Evolutionary conservation across 1,140 invertebrate species (phyloP), one percentile per base, ranked within the genome.

Genomic region (Trialeurodes vaporariorum): DNA sequence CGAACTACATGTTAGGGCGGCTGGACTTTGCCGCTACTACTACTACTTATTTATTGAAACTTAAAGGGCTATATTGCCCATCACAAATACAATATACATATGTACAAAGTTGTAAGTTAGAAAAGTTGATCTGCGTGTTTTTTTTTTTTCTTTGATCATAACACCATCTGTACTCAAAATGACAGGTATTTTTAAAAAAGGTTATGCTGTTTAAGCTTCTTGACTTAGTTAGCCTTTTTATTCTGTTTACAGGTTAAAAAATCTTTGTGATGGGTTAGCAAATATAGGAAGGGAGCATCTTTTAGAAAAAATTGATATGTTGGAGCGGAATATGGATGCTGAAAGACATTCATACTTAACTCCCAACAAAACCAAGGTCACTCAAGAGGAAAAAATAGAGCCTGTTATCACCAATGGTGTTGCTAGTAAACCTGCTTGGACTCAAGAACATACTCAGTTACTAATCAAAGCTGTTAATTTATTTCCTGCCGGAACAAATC

Each of bases 391-490:
- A 9, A 9, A 49, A 9, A 0, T 82, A 81, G 67, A 77, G 24
- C 24, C 78, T 9, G 34, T 17, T 49, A 49, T 49, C 34, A 49
- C 34, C 34, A 49, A 49, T 49, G 34, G 34, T 9, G 34, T 49
- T 49, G 17, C 34, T 17, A 9, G 34, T 49, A 49, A 49, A 49
- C 34, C 34, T 5, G 5, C 34, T 9, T 98, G 96, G 96, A 85
- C 81, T 23, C 83, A 86, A 64, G 84, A 85, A 65, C 94, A 98
- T 73, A 80, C 94, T 0, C 90, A 94, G 72, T 77, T 96, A 22
- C 81, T 98, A 0, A 95, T 98, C 23, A 98, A 98, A 78, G 94
- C 92, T 40, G 94, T 98, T 0, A 98, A 97, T 81, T 76, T 98
- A 1, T 98, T 98, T 77, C 95, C 96, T 0, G 94, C 94, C 59